phyloP scores from a whole-genome alignment of 2,888 invertebrate species.

The Pterostichus niger region DNA sequence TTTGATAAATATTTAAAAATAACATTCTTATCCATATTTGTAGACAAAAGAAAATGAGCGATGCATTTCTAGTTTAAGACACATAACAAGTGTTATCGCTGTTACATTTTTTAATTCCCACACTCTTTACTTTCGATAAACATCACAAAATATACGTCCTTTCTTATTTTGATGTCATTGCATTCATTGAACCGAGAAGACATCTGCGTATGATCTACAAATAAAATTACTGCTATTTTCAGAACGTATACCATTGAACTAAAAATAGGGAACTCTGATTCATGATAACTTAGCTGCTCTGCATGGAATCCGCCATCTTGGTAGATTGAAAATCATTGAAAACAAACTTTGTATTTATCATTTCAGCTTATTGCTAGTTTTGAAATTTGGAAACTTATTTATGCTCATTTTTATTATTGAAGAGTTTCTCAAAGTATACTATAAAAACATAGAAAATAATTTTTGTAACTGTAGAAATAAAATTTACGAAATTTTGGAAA shows the following conservation, averaged over 20 bases:
- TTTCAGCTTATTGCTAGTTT: too few relatives aligned
- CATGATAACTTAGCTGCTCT: too few relatives aligned
- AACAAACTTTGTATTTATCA: too few relatives aligned
- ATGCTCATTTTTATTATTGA: too few relatives aligned
- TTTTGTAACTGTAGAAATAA: too few relatives aligned
- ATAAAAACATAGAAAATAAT: too few relatives aligned
- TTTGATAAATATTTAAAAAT: constrained; percentile 60
- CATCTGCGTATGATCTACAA: constrained; percentile 47
- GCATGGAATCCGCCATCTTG: too few relatives aligned
- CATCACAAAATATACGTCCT: constrained; percentile 54
- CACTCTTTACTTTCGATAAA: constrained; percentile 52
- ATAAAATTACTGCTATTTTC: constrained; percentile 26
- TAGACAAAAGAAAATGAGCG: constrained; percentile 18
- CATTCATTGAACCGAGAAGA: constrained; percentile 67
- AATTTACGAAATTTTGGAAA: too few relatives aligned
- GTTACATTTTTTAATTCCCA: constrained; percentile 23
- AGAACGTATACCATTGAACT: constrained; percentile 1
- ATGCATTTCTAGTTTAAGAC: constrained; percentile 47
- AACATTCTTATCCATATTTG: constrained; percentile 41
- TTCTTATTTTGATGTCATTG: constrained; percentile 65
- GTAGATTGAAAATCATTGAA: too few relatives aligned
- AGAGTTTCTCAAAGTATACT: too few relatives aligned
- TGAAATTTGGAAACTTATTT: too few relatives aligned
- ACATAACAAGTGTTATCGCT: constrained; percentile 44
- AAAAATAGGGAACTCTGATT: too few relatives aligned